Evolutionary conservation across 2,888 invertebrate genomes (phyloP).

Genomic region (Apoda limacodes): DNA sequence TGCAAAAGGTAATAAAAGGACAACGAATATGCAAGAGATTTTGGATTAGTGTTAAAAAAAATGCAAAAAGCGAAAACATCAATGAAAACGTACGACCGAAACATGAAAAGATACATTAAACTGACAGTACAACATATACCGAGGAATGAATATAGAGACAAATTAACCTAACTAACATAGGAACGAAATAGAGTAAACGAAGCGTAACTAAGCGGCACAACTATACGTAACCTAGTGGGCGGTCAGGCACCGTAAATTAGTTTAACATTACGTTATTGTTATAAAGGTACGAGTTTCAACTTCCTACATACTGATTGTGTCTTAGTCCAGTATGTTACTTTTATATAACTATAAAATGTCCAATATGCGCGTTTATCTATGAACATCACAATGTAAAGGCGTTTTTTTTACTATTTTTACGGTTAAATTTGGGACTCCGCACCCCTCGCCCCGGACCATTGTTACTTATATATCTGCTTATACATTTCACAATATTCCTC

Average conservation of each 20-base stretch:
- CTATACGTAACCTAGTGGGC: slow-evolving; percentile 55
- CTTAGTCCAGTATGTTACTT: slow-evolving; percentile 57
- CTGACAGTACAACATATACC: slow-evolving; percentile 23
- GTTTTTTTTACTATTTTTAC: slow-evolving; percentile 46
- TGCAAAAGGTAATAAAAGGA: too few species aligned
- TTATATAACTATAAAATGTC: slow-evolving; percentile 55
- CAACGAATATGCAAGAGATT: too few species aligned
- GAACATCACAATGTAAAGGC: slow-evolving; percentile 63
- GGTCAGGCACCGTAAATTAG: slow-evolving; percentile 43
- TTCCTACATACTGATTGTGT: slow-evolving; percentile 46
- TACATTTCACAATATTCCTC: slow-evolving; percentile 53
- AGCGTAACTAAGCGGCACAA: slow-evolving; percentile 32
- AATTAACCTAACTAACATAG: slow-evolving; percentile 62
- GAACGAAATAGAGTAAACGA: slow-evolving; percentile 43
- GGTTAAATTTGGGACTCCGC: slow-evolving; percentile 54
- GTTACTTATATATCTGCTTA: slow-evolving; percentile 56
- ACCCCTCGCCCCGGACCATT: slow-evolving; percentile 56
- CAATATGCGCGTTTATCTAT: slow-evolving; percentile 56
- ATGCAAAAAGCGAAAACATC: slow-evolving; percentile 31
- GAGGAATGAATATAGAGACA: slow-evolving; percentile 60
- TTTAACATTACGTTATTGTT: slow-evolving; percentile 42
- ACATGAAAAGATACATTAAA: too few species aligned
- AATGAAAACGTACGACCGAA: slow-evolving; percentile 11
- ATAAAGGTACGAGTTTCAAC: slow-evolving; percentile 47
- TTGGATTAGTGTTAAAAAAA: slow-evolving; percentile 23